Evolutionary conservation across 2,113 vertebrate genomes (phyloP), one percentile per base, ranked within the genome.

Genomic region (Chionis minor): DNA sequence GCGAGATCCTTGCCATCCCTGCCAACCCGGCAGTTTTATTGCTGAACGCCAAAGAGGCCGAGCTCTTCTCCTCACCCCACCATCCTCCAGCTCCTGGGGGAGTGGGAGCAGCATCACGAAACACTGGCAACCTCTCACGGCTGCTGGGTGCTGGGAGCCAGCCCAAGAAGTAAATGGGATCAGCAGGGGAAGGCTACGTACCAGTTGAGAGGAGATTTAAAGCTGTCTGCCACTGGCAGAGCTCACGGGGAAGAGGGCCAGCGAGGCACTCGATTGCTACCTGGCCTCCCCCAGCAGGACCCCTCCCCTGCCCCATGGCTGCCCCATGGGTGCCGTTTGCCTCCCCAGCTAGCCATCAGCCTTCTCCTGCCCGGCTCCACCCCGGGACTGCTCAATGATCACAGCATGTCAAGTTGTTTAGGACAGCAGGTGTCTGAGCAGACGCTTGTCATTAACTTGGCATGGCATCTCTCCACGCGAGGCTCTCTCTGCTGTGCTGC

Each of bases 281-380:
- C 21, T 67, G 49, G 7, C 8, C 22, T 67, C 14, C 12, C 24
- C n/a, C 0, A 8, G 11, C 54, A 72, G 33, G 71, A 52, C 42
- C 11, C 0, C 0, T 84, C n/a, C 52, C 42, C 32, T 54, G 38
- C 12, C 5, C 14, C 0, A 1, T 0, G 0, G 32, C 81, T 90
- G 47, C 45, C 28, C 58, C 1, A 0, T 63, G 65, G 52, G 8
- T 90, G 52, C 75, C 0, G 0, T 52, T 81, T 27, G 28, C 47
- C 33, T 83, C 23, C 33, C 52, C 13, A 71, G 27, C 18, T 61
- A 62, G 65, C 20, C 40, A 8, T 47, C 65, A 40, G 3, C 47
- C 33, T 77, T 63, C 22, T 42, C 4, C 30, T 75, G 33, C 70
- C 21, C 9, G 7, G 49, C 54, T 87, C 14, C 44, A 51, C 32